These are phyloP conservation scores for Forbesichthys papilliferus DNA, from an alignment of 2,113 vertebrate genomes.

Conservation along the genomic window DNA sequence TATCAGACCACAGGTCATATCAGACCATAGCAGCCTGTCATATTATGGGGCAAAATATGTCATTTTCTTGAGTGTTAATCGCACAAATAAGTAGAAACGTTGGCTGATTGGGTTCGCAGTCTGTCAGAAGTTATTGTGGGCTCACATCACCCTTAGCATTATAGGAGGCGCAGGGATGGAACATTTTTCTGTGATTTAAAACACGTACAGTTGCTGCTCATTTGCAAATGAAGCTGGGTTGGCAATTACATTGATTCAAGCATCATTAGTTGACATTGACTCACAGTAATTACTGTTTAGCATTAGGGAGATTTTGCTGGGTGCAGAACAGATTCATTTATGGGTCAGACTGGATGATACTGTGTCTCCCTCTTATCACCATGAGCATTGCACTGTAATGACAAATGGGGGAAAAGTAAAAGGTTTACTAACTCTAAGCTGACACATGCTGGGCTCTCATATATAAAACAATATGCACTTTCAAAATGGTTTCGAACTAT, in stretches of 20 bases:
- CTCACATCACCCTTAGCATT: not conserved
- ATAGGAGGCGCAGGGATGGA: not conserved
- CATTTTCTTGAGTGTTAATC: not conserved
- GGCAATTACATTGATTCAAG: conserved; percentile 52
- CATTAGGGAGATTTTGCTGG: conserved; percentile 33
- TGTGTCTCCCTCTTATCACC: conserved; percentile 11
- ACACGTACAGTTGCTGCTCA: conserved; percentile 24
- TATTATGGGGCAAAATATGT: no score
- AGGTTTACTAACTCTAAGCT: not conserved
- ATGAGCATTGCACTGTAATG: conserved; percentile 10
- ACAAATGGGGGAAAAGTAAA: conserved; percentile 1
- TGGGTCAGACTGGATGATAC: conserved; percentile 12
- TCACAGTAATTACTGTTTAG: conserved; percentile 51
- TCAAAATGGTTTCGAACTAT: not conserved
- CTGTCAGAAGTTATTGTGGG: not conserved
- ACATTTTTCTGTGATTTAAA: conserved; percentile 5
- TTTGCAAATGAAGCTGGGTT: conserved; percentile 28
- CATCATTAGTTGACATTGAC: conserved; percentile 53
- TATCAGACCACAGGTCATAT: no score
- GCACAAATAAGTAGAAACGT: not conserved
- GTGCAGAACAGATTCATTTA: conserved; percentile 14
- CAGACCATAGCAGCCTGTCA: no score
- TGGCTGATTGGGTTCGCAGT: conserved; percentile 3
- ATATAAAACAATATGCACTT: not conserved
- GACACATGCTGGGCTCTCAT: not conserved